Conservation (phyloP, 2,797 vertebrate genomes). For the Gambelia wislizenii region DNA sequence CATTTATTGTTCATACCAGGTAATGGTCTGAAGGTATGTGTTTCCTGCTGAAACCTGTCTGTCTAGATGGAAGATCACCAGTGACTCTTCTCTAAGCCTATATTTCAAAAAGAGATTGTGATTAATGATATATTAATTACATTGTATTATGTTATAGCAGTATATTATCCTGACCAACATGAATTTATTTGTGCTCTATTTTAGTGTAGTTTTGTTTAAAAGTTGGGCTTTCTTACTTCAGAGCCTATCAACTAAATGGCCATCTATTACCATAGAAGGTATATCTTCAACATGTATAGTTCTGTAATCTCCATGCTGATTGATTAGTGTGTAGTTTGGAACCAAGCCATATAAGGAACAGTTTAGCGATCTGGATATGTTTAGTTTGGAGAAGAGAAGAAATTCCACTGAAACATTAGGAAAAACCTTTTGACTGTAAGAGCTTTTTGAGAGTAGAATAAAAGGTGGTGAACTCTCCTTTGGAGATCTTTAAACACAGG, state of each 20-base stretch:
- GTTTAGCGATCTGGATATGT: no score
- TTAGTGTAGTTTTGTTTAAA: background rate
- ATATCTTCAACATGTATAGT: background rate
- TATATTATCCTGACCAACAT: background rate
- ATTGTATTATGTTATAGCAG: no score
- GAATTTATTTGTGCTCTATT: background rate
- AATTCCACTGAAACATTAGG: no score
- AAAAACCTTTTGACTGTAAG: no score
- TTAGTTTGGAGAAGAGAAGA: no score
- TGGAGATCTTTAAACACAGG: no score
- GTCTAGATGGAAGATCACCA: background rate
- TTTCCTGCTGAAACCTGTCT: background rate
- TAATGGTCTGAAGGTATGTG: background rate
- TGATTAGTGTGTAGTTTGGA: background rate
- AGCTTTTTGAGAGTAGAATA: no score
- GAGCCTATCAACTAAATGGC: background rate
- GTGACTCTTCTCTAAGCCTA: background rate
- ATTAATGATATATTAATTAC: background rate
- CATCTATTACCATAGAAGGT: background rate
- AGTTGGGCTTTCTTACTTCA: background rate
- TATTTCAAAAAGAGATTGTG: background rate
- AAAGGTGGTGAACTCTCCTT: no score
- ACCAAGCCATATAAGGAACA: no score
- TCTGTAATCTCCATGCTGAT: background rate
- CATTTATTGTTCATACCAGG: background rate